Evolutionary conservation across 2,888 invertebrate genomes (phyloP).

Genomic region (Tetanocera ferruginea): DNA sequence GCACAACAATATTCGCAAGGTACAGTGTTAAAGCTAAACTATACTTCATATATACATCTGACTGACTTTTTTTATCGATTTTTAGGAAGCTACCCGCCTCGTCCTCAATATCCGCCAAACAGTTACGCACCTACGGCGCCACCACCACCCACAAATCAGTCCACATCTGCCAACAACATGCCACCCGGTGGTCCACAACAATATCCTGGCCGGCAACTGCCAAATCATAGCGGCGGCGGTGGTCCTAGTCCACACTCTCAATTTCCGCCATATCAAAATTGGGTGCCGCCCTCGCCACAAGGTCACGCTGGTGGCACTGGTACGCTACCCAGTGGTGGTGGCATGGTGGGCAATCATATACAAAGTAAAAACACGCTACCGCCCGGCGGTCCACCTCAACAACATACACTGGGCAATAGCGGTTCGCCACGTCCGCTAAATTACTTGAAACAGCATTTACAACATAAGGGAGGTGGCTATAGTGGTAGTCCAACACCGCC

Average conservation of each 20-base stretch:
- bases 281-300: constrained; percentile 67
- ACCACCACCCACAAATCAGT: constrained; percentile 71
- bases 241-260: constrained; percentile 65
- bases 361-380: constrained; percentile 69
- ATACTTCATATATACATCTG: background rate
- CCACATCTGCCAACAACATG: constrained; percentile 65
- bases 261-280: constrained; percentile 69
- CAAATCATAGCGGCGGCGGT: constrained; percentile 72
- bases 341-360: constrained; percentile 68
- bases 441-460: constrained; percentile 79
- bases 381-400: constrained; percentile 67
- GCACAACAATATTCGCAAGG: constrained; percentile 74
- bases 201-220: constrained; percentile 72
- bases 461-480: constrained; percentile 79
- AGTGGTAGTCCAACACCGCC: constrained; percentile 68
- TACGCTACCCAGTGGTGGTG: constrained; percentile 52
- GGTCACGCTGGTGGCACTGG: constrained; percentile 55
- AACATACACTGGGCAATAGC: constrained; percentile 60
- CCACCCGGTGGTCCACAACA: constrained; percentile 70
- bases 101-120: constrained; percentile 73
- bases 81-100: constrained; percentile 68
- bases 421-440: constrained; percentile 73
- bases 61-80: background rate
- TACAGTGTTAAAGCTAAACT: constrained; percentile 42
- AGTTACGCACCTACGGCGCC: constrained; percentile 72